These are phyloP conservation scores for Meandrina meandrites DNA, from an alignment of 92 coral and sea anemone genomes.

Conservation along the genomic window DNA sequence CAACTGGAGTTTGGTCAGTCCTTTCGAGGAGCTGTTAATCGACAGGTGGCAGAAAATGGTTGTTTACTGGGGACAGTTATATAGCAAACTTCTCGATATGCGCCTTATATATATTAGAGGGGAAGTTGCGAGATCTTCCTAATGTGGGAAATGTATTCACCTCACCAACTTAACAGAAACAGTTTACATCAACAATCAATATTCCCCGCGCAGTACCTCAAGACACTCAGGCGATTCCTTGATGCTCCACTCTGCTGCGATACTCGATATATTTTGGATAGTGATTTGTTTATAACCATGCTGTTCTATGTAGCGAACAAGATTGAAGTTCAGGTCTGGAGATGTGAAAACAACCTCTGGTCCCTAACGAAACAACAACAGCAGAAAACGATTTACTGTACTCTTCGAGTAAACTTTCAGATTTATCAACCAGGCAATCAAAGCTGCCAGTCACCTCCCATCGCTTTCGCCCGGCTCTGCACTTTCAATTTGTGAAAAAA, in stretches of 20 bases:
- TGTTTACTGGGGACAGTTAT: no score
- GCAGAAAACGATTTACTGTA: no score
- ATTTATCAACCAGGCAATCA: no score
- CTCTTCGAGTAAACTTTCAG: no score
- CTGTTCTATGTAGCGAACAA: constrained; percentile 74
- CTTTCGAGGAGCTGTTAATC: no score
- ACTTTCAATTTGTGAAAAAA: no score
- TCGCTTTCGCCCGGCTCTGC: no score
- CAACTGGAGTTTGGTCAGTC: no score
- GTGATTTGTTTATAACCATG: constrained; percentile 56
- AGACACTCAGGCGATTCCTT: constrained; percentile 72
- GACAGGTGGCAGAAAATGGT: background rate
- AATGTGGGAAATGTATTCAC: background rate
- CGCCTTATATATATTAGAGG: background rate
- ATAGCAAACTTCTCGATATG: no score
- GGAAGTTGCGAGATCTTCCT: background rate
- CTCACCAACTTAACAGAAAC: background rate
- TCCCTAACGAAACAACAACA: constrained; percentile 60
- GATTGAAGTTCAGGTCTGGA: constrained; percentile 77
- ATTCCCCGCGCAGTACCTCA: constrained; percentile 7
- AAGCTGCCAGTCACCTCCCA: no score
- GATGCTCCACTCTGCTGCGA: constrained; percentile 80
- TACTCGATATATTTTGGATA: constrained; percentile 72
- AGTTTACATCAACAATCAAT: background rate
- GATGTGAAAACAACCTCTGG: constrained; percentile 82